A percentile compares a stretch with the other conserved stretches of the same genome.
phyloP scores from a whole-genome alignment of 2,888 invertebrate species.

The Penaeus monodon region DNA sequence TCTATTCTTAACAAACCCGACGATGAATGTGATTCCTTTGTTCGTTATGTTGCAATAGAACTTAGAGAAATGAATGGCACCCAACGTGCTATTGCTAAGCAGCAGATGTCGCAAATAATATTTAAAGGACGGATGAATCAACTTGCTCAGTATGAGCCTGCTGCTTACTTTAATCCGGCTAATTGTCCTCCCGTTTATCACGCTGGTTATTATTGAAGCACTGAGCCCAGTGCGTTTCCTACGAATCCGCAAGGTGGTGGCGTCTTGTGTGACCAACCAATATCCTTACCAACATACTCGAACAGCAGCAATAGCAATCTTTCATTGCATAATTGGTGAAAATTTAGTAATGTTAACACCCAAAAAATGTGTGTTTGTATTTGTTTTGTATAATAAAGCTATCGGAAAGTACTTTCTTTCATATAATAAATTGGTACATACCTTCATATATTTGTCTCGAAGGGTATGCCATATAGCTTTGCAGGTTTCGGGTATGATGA shows the following conservation, averaged over 20 bases:
- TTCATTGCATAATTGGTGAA: no score
- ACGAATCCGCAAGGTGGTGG: neutral
- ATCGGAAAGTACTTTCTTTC: slow-evolving; percentile 4
- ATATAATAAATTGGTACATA: slow-evolving; percentile 45
- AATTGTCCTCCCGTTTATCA: no score
- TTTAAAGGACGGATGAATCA: slow-evolving; percentile 12
- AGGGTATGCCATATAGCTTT: slow-evolving; percentile 66
- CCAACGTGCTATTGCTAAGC: slow-evolving; percentile 17
- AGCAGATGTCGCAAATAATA: slow-evolving; percentile 20
- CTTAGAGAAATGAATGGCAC: neutral
- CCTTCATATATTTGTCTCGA: slow-evolving; percentile 66
- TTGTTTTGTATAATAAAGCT: slow-evolving; percentile 7
- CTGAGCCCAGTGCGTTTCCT: neutral
- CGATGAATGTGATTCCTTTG: neutral
- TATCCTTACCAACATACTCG: neutral
- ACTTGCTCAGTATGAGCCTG: slow-evolving; percentile 21
- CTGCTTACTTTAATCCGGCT: no score
- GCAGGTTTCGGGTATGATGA: slow-evolving; percentile 67
- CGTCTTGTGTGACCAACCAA: no score
- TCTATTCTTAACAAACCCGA: slow-evolving; percentile 11
- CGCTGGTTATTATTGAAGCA: slow-evolving; percentile 22
- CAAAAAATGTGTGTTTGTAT: slow-evolving; percentile 12
- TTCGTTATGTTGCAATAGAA: neutral
- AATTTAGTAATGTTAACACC: slow-evolving; percentile 22
- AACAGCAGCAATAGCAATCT: slow-evolving; percentile 15